Base-by-base conservation (phyloP, 2,888 invertebrate genomes). In the Stegophylla sp. region DNA sequence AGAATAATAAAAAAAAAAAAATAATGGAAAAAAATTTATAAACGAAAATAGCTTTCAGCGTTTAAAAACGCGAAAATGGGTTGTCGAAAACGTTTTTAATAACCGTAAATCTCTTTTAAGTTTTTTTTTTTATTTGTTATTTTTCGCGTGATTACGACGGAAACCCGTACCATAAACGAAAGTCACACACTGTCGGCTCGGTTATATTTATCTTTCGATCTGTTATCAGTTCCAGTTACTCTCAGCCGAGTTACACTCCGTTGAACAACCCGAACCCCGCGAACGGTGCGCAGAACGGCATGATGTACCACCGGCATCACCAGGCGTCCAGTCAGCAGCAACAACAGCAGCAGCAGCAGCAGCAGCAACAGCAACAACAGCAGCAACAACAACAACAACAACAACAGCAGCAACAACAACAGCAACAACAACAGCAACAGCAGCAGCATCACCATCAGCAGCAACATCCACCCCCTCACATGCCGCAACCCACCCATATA, bases 401-500 rank as follows among this genome's bases (percentile, higher is more conserved):
- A 3, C 85, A 85, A 13, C 85, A 85, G 41, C 85, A 85, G 85
- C 83, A 87, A 85, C 82, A 86, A 84, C 86, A 88, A 41, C 84
- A 83, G 23, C 79, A 85, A 69, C 86, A 85, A 43, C 87, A 87
- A 86, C 87, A 87, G 86, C 86, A 87, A 85, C 86, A 85, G 72
- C 86, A 86, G 77, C 86, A 86, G 23, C 87, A 86, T 79, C 87
- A 86, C 69, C 85, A 84, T 0, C 85, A 84, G 85, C 83, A 87
- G 85, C 82, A 86, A 84, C 86, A 88, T 83, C 87, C 89, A 81
- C 87, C 87, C 73, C 51, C 89, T 81, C 87, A 87, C 73, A 79
- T 79, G 79, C 26, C 69, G 12, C 79, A 79, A 26, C 71, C 79
- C 61, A 79, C 79, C 41, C 79, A 79, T 41, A 17, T 79, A 71